Evolutionary conservation across 2,888 invertebrate genomes (phyloP).

Genomic region (Alcis repandata): DNA sequence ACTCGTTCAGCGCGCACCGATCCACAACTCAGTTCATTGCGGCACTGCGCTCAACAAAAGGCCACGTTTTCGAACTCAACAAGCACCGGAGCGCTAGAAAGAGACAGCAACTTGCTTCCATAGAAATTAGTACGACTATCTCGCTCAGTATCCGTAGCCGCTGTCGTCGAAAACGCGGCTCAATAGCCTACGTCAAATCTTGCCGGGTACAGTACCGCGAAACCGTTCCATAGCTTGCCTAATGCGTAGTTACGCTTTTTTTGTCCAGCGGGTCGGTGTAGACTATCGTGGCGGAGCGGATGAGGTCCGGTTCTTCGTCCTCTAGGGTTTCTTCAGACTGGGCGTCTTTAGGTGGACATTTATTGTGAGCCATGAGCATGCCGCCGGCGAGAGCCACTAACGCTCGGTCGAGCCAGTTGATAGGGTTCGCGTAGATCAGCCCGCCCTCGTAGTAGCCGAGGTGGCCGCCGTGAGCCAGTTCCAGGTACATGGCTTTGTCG

Average conservation of each 20-base stretch:
- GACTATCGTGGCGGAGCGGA: conserved; percentile 76
- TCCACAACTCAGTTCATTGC: neutral
- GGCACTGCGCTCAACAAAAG: neutral
- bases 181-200: conserved; percentile 5
- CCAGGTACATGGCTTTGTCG: conserved; percentile 90
- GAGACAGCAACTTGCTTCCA: no score
- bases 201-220: conserved; percentile 4
- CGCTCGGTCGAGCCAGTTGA: conserved; percentile 97
- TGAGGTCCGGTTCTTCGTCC: conserved; percentile 77
- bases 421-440: conserved; percentile 93
- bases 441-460: conserved; percentile 98
- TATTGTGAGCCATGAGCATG: conserved; percentile 87
- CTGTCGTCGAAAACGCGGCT: no score
- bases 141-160: no score
- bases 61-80: no score
- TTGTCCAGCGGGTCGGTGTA: conserved; percentile 78
- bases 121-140: no score
- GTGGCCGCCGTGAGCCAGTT: conserved; percentile 97
- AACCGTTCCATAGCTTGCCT: neutral
- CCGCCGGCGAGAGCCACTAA: conserved; percentile 93
- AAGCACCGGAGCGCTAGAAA: no score
- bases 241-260: conserved; percentile 11
- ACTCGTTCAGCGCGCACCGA: neutral
- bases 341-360: conserved; percentile 68
- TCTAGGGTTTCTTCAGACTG: conserved; percentile 45